Base-by-base conservation (phyloP, 2,113 vertebrate genomes). In the Rhagologus leucostigma region DNA sequence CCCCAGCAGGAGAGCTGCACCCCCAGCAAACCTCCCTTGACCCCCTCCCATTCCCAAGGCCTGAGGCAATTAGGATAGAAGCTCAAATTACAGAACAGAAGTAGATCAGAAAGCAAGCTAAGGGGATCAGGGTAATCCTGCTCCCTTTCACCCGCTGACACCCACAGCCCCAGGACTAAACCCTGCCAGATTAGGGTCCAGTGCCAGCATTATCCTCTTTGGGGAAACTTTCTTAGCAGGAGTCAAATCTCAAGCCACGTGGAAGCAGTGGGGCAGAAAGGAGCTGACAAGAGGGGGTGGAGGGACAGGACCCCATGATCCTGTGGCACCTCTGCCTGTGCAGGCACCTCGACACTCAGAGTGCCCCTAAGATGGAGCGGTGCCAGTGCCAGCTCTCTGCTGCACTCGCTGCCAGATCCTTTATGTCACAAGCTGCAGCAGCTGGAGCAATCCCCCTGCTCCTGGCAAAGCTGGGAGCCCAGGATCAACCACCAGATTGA, bases 101-200 rank as follows among this genome's bases (percentile, higher is more conserved):
- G 59, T 50, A 73, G 81, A 93, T 82, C 62, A 95, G 53, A 92
- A 78, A 92, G 76, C 68, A 87, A 91, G 42, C 53, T 84, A 88
- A 87, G 37, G 87, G 33, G 86, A 95, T 91, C 71, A 39, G 41
- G 27, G 52, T 82, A 89, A 95, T 90, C 78, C 91, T 80, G 57
- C 90, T 91, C 56, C 71, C 74, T 88, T 94, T 90, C 94, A 94
- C 75, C 57, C 0, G 0, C 29, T 84, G 89, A 74, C 73, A 93
- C 59, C 30, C 74, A 73, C 0, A 1, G 21, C 78, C 32, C 42
- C 22, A 13, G 35, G 56, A 57, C 35, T 85, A 93, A 95, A 53
- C 52, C 29, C 74, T 2, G 3, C 30, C 39, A 84, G 74, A 90
- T 68, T 39, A 92, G 30, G 44, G 46, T 21, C 56, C 50, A 52